These are phyloP conservation scores for Drosophila greeni DNA, from an alignment of 2,888 invertebrate genomes.

Conservation along the genomic window DNA sequence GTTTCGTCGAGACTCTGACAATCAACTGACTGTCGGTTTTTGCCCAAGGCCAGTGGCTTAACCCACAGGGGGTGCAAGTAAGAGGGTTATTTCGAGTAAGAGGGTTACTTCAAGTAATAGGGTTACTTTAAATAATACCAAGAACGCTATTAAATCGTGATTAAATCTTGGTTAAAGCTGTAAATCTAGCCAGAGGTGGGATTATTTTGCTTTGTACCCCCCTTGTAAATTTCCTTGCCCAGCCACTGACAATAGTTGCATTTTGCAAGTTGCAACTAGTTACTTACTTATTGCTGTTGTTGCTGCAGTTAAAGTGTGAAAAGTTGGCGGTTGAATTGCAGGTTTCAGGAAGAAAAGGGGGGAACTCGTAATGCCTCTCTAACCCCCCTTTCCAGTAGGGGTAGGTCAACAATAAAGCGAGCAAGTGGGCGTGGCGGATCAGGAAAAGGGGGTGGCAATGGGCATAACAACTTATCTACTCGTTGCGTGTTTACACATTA, in stretches of 20 bases:
- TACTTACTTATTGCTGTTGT: conserved; percentile 44
- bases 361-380: background rate
- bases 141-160: background rate
- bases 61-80: background rate
- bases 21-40: conserved; percentile 27
- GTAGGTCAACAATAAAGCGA: conserved; percentile 33
- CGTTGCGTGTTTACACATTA: conserved; percentile 23
- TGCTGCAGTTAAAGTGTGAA: conserved; percentile 51
- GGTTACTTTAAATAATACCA: too few species aligned
- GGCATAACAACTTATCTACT: conserved; percentile 33
- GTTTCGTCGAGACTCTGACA: conserved; percentile 12
- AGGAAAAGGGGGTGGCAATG: conserved; percentile 9
- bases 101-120: conserved; percentile 1
- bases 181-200: background rate
- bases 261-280: conserved; percentile 57
- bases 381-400: background rate
- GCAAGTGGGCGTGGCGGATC: conserved; percentile 21
- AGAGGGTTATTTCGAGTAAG: too few species aligned
- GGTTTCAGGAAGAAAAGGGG: conserved; percentile 21
- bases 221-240: background rate
- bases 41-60: conserved; percentile 17
- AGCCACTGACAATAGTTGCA: conserved; percentile 17
- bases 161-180: background rate
- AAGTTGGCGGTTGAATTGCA: conserved; percentile 44
- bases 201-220: background rate